Evolutionary conservation across 2,113 vertebrate species (phyloP), one percentile per base, ranked within the genome.

Genomic region (Carassius gibelio): DNA sequence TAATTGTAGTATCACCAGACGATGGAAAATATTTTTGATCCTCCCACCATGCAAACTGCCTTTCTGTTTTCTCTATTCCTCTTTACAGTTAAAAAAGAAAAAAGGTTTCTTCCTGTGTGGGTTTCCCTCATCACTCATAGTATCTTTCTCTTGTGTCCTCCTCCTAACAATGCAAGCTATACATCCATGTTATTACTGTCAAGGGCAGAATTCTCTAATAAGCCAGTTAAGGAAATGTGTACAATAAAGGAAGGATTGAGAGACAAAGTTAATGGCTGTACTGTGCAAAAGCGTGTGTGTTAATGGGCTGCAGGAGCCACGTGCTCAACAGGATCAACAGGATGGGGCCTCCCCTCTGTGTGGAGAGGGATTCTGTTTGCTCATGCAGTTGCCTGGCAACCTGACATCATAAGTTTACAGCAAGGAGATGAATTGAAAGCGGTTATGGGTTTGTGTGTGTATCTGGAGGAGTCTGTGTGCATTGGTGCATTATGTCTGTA

Each of bases 341-440:
- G 81, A 55, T 77, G 84, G 92, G 91, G 88, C 92, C 91, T 91
- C 91, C 93, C 90, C 88, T 89, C 89, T 62, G 87, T 74, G 81
- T 84, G 81, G 88, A 93, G 90, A 92, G 93, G 92, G 92, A 94
- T 90, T 95, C 94, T 94, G 94, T 94, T 94, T 93, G 91, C 92
- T 93, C 89, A 36, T 5, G 3, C 57, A 85, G 94, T 94, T 94
- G 91, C 94, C 88, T 77, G 78, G 94, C 90, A 94, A 95, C 93
- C 38, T 93, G 92, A 93, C 91, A 89, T 94, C 92, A 93, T 85
- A 86, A 82, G 90, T 75, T 87, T 88, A 87, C 81, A 88, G 89
- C 83, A 88, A 90, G 87, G 76, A 90, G 86, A 83, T 85, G 87
- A 89, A 83, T 42, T 83, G 68, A 82, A 81, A 83, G 64, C 36